Conservation (phyloP, 2,888 invertebrate genomes). For the Ophion ventricosus region DNA sequence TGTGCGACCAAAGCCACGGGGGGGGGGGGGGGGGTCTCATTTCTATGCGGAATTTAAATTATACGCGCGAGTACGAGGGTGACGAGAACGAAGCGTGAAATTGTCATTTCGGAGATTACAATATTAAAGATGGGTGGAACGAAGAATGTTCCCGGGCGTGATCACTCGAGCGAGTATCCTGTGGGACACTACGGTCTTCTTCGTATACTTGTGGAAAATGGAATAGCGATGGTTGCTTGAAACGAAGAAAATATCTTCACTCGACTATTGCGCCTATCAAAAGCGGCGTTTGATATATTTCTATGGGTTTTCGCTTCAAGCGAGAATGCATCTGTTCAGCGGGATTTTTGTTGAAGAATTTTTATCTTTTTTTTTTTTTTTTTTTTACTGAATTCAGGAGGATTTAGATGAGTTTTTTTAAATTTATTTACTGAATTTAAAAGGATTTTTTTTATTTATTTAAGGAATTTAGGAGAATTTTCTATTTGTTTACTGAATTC, state of each 20-base stretch:
- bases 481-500: not conserved
- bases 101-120: constrained; percentile 26
- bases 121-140: constrained; percentile 13
- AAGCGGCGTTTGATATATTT: not conserved
- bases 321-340: not conserved
- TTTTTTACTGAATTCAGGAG: no score
- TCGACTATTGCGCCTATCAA: not conserved
- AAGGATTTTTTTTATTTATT: no score
- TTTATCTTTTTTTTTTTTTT: no score
- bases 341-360: no score
- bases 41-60: no score
- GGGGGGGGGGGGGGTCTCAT: no score
- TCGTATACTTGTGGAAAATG: not conserved
- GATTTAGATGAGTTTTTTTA: no score
- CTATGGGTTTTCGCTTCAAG: not conserved
- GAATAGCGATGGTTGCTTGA: not conserved
- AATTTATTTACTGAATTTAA: no score
- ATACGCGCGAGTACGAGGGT: not conserved
- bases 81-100: constrained; percentile 5
- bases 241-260: not conserved
- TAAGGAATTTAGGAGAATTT: not conserved
- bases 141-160: constrained; percentile 15
- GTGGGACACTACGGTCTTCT: not conserved
- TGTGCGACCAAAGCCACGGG: no score
- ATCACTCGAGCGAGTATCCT: constrained; percentile 49